Evolutionary conservation across 64 coral and sea anemone species (phyloP).

Genomic region (Dendrophyllia cribrosa): DNA sequence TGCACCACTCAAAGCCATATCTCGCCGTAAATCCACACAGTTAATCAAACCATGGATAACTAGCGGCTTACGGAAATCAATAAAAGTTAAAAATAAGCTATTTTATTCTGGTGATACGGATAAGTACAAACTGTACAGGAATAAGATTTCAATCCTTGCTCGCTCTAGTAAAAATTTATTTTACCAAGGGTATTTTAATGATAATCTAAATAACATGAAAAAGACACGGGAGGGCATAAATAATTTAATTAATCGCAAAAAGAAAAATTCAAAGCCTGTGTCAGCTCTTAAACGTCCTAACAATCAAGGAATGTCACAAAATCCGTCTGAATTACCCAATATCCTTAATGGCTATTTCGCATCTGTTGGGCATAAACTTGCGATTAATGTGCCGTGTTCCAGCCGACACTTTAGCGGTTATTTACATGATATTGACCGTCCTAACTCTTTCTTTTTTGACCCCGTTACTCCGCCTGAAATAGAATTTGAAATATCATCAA

Average conservation of each 20-base stretch:
- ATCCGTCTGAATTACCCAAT: constrained; percentile 21
- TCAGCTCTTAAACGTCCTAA: constrained; percentile 34
- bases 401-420: constrained; percentile 29
- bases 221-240: constrained; percentile 1
- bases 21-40: too few species aligned
- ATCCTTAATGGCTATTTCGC: constrained; percentile 47
- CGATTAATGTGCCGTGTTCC: constrained; percentile 11
- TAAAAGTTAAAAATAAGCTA: too few species aligned
- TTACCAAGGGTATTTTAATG: too few species aligned
- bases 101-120: too few species aligned
- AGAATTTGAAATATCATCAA: constrained; percentile 30
- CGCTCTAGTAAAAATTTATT: too few species aligned
- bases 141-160: too few species aligned
- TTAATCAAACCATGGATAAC: too few species aligned
- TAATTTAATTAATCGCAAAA: constrained; percentile 13
- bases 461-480: constrained; percentile 47
- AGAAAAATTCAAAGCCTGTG: constrained; percentile 7
- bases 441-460: constrained; percentile 47
- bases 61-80: too few species aligned
- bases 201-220: too few species aligned
- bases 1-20: too few species aligned
- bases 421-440: not conserved
- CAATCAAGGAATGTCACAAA: constrained; percentile 19
- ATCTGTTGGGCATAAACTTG: constrained; percentile 42
- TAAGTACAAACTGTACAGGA: too few species aligned